Base-by-base conservation (phyloP, 2,797 vertebrate species). In the Euthynnus affinis region DNA sequence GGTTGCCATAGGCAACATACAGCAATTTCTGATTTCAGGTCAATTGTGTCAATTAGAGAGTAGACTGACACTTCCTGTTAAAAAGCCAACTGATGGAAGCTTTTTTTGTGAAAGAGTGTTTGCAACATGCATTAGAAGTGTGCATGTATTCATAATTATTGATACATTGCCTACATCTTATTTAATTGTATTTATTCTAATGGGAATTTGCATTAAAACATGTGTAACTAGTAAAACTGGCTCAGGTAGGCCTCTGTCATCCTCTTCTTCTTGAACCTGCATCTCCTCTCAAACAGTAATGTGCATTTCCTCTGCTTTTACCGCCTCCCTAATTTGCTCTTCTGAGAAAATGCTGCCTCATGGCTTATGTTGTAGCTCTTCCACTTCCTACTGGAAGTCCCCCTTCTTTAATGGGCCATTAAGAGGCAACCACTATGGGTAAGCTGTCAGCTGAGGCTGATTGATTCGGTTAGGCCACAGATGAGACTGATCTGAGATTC, bases 341-440 rank as follows among this genome's bases (percentile, higher is more conserved):
- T 87, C 70, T 29, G 27, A 78, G 65, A 69, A 80, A 64, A 51
- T 57, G 77, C 91, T 81, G 81, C 80, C 74, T 81, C 29, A 87
- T 81, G 52, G 37, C 61, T 85, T 80, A 69, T 71, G 57, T 76
- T 81, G 53, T 37, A 71, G 81, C 85, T 74, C 84, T 77, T 86
- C 88, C 80, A 81, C 79, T 85, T 87, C 76, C 82, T 52, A 87
- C 51, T 89, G 85, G 84, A 84, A 85, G 78, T 23, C 46, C 9
- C 25, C 7, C 27, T 17, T 15, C 51, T 85, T 88, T 91, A 93
- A 94, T 90, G 87, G 93, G 25, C 88, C 90, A 89, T 91, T 93
- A 92, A 86, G 82, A 89, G 71, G 68, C 74, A 87, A 83, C 87
- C 88, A 78, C 22, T 56, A 90, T 89, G 85, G 82, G 89, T 83